A percentile compares a stretch with the other conserved stretches of the same genome.
phyloP scores from a whole-genome alignment of 2,113 vertebrate species.

The Vicugna pacos region DNA sequence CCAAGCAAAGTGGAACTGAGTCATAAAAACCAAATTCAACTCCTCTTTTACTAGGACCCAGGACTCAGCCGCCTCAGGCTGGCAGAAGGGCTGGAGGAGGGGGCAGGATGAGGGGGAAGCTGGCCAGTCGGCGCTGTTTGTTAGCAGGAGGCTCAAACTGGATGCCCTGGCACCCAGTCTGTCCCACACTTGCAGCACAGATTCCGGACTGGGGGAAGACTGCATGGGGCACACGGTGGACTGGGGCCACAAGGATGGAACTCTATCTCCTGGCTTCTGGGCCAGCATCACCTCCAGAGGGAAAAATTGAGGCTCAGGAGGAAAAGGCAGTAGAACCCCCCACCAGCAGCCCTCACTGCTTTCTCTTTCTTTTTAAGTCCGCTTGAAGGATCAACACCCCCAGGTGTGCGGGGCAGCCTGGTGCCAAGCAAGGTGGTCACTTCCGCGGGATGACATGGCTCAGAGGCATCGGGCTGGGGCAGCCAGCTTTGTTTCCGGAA shows the following conservation, averaged over 20 bases:
- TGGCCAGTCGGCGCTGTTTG: rapidly evolving
- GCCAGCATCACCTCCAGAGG: neutral
- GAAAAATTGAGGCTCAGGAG: neutral
- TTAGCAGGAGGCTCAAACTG: neutral
- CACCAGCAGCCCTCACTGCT: neutral
- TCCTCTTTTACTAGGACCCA: neutral
- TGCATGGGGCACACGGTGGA: rapidly evolving
- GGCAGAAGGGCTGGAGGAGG: neutral
- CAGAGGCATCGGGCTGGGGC: rapidly evolving
- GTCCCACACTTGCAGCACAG: neutral
- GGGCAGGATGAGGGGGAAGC: neutral
- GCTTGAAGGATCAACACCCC: rapidly evolving
- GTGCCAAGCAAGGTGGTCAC: neutral
- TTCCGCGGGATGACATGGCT: rapidly evolving
- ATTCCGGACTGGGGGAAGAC: neutral
- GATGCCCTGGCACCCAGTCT: rapidly evolving
- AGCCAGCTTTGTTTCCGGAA: neutral
- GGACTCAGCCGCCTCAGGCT: neutral
- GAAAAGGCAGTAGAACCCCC: neutral
- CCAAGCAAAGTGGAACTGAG: neutral
- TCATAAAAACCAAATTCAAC: neutral
- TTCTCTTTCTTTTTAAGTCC: neutral
- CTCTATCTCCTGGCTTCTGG: neutral
- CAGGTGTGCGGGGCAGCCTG: neutral
- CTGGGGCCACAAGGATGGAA: rapidly evolving